Evolutionary conservation across 2,113 vertebrate species (phyloP), one percentile per base, ranked within the genome.

Genomic region (Myanophis thanlyinensis): DNA sequence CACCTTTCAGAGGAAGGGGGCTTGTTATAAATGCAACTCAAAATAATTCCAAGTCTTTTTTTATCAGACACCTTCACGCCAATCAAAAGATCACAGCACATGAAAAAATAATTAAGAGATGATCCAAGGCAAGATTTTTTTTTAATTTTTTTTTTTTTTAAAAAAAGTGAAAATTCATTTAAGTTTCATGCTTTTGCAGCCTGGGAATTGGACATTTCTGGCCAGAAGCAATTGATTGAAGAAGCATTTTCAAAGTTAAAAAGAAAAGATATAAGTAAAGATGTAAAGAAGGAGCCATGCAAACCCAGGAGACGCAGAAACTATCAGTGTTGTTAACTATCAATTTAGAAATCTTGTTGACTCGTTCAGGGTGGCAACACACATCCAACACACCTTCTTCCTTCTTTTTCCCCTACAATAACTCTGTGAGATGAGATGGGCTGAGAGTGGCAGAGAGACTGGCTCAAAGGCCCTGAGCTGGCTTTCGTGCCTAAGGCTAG

Each of bases 181-280:
- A 90, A 90, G 67, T 49, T 93, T 95, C 93, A 93, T 59, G 51
- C 90, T 85, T 95, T 89, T 48, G 47, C 90, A 51, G 20, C 40
- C 53, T 51, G 54, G 44, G 52, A 49, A 59, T n/a, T 48, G 15
- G 15, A 35, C 15, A 49, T 27, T 91, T 91, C 52, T 10, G 40
- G 80, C 86, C 27, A 85, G 86, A 44, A 85, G 40, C 3, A 3
- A 53, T 46, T 85, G 15, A 3, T 7, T 15, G 54, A 47, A 40
- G 15, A 59, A 30, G 27, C 48, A 62, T 62, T 10, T 27, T 27
- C 27, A 35, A 15, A 59, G 8, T 30, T 35, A 35, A 86, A 40
- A 40, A 53, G 52, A 22, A 89, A 18, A 53, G 35, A 54, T 23
- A 40, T 5, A 88, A 88, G 22, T n/a, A n/a, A n/a, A n/a, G 10